Conservation (phyloP, 2,113 vertebrate species). For the Petrocephalus zakoni region DNA sequence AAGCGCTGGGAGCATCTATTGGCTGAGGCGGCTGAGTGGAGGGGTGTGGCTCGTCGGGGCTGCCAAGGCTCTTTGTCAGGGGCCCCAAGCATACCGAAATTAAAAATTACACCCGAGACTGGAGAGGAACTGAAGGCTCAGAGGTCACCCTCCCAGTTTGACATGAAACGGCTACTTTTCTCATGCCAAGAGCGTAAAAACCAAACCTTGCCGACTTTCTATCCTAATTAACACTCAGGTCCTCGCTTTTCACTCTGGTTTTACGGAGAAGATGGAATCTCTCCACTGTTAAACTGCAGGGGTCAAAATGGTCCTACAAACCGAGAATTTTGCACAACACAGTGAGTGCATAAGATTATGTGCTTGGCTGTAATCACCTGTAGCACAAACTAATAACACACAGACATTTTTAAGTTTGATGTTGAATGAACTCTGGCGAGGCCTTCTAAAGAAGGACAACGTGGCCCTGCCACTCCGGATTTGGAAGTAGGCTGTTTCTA, state of each 20-base stretch:
- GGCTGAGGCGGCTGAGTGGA: slow-evolving; percentile 60
- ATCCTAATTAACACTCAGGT: slow-evolving; percentile 64
- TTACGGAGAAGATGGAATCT: slow-evolving; percentile 33
- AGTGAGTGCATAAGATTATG: background rate
- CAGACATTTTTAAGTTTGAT: background rate
- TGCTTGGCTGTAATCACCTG: background rate
- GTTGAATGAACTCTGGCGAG: background rate
- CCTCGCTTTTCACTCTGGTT: slow-evolving; percentile 40
- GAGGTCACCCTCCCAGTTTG: slow-evolving; percentile 57
- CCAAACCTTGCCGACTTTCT: slow-evolving; percentile 62
- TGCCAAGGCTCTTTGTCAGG: slow-evolving; percentile 66
- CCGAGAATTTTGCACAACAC: slow-evolving; percentile 46
- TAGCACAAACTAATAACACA: background rate
- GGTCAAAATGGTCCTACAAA: slow-evolving; percentile 62
- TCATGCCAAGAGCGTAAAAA: slow-evolving; percentile 65
- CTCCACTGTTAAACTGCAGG: slow-evolving; percentile 25
- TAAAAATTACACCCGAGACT: slow-evolving; percentile 86
- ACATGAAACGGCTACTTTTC: slow-evolving; percentile 55
- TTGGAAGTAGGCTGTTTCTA: background rate
- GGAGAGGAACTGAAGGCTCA: slow-evolving; percentile 78
- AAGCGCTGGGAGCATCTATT: slow-evolving; percentile 56
- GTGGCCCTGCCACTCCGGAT: background rate
- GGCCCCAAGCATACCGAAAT: slow-evolving; percentile 83
- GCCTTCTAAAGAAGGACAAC: background rate
- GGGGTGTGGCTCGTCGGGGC: slow-evolving; percentile 76